A percentile compares a stretch with the other conserved stretches of the same genome.
These are phyloP conservation scores for Hippocampus abdominalis DNA, from an alignment of 2,113 vertebrate genomes.

Conservation along the genomic window DNA sequence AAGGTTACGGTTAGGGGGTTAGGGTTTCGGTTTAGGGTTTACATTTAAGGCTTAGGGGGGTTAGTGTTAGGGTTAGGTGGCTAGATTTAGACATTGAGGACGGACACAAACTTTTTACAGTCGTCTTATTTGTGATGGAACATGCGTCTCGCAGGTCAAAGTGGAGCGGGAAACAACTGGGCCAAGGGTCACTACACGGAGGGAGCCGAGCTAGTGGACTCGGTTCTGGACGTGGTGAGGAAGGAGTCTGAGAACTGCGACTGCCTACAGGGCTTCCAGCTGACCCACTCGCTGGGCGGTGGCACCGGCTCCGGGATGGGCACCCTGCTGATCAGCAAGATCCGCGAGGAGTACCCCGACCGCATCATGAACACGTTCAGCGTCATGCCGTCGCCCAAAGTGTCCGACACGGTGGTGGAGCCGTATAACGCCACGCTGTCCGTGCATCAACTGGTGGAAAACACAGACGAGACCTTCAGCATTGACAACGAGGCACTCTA, in stretches of 20 bases:
- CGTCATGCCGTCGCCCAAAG: slow-evolving; percentile 88
- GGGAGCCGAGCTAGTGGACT: slow-evolving; percentile 75
- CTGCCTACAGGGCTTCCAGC: slow-evolving; percentile 89
- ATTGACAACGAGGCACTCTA: slow-evolving; percentile 97
- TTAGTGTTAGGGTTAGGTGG: too few relatives aligned
- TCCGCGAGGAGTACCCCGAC: slow-evolving; percentile 88
- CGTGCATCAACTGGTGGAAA: slow-evolving; percentile 93
- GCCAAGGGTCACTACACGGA: slow-evolving; percentile 78
- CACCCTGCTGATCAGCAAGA: slow-evolving; percentile 90
- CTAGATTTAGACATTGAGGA: too few relatives aligned
- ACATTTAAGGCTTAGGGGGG: too few relatives aligned
- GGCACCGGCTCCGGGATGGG: slow-evolving; percentile 90
- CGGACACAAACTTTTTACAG: too few relatives aligned
- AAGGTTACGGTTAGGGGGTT: too few relatives aligned
- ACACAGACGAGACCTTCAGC: slow-evolving; percentile 96
- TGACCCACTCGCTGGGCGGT: slow-evolving; percentile 86
- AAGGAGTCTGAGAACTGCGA: slow-evolving; percentile 85
- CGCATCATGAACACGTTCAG: slow-evolving; percentile 96
- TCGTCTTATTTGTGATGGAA: too few relatives aligned
- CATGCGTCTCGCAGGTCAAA: slow-evolving; percentile 62
- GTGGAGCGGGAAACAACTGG: slow-evolving; percentile 77
- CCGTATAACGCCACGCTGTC: slow-evolving; percentile 94
- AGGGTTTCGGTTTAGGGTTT: too few relatives aligned
- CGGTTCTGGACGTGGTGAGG: slow-evolving; percentile 73
- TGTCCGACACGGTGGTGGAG: slow-evolving; percentile 95